Base-by-base conservation (phyloP, 2,113 vertebrate species). In the Todiramphus chloris region DNA sequence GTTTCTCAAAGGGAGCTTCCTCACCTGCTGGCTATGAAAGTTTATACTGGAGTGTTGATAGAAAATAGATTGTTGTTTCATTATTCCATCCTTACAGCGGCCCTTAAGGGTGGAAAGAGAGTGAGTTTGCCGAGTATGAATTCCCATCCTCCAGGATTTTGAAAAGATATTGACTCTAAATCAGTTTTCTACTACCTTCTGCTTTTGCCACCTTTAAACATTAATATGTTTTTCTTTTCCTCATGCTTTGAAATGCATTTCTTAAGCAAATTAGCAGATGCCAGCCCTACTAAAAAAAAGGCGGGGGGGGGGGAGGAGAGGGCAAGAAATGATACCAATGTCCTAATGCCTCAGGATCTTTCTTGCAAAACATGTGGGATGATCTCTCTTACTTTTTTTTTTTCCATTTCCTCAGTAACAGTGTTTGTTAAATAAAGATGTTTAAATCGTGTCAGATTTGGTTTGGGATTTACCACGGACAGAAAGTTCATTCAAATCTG, bases 21-120 rank as follows among this genome's bases (percentile, higher is more conserved):
- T 81, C 9, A 6, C 28, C 77, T 95, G 37, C 44, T 80, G 56
- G 59, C 67, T 93, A 62, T 73, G 87, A 93, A 97, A 94, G 11
- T 14, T 62, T 89, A 63, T 28, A 37, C 11, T 53, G 33, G 27
- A 76, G 51, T 10, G 20, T 55, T 64, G n/a, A 78, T 62, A 64
- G 73, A 89, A 76, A 88, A 92, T 27, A 70, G 85, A 55, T 43
- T 91, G 89, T 39, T 83, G 81, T 60, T 80, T 91, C 67, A 23
- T 73, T 67, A n/a, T 74, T 88, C 50, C 28, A 50, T 21, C 35
- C 39, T 92, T 69, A 78, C 14, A 89, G 76, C 48, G 72, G 14
- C n/a, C 31, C 35, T 82, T 53, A 67, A 37, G 56, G 51, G 24
- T 31, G 18, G 48, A 70, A 90, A 56, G 3, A 64, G 50, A 67